phyloP scores from a whole-genome alignment of 2,113 vertebrate species.

The Meleagris gallopavo region DNA sequence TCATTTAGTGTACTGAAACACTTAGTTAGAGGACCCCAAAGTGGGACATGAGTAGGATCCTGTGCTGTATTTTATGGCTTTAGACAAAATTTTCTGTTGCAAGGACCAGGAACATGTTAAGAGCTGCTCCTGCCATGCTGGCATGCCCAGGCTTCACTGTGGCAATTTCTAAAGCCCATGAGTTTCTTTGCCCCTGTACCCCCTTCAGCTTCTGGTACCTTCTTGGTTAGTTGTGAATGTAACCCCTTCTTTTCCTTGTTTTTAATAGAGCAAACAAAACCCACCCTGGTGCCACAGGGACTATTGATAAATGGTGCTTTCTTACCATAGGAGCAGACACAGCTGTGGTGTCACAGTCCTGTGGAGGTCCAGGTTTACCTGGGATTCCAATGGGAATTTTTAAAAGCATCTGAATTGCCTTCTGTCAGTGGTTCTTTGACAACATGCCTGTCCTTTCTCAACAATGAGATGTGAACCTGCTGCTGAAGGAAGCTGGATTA shows the following conservation, averaged over 20 bases:
- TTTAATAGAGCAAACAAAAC: not conserved
- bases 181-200: not conserved
- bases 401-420: not conserved
- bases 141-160: not conserved
- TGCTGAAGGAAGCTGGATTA: rapidly evolving
- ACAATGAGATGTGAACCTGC: not conserved
- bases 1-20: not conserved
- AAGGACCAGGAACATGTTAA: rapidly evolving
- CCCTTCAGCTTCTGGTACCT: not conserved
- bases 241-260: not conserved
- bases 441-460: not conserved
- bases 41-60: not conserved
- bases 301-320: not conserved
- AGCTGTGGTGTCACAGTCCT: not conserved
- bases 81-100: not conserved
- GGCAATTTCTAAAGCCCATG: not conserved
- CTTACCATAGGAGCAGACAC: not conserved
- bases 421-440: not conserved
- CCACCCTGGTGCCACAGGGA: not conserved
- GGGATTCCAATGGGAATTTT: not conserved
- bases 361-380: not conserved
- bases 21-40: not conserved
- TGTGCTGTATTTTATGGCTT: not conserved
- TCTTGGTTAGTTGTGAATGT: not conserved
- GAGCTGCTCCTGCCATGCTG: rapidly evolving